Evolutionary conservation across 2,113 vertebrate genomes (phyloP).

Genomic region (Scophthalmus maximus): DNA sequence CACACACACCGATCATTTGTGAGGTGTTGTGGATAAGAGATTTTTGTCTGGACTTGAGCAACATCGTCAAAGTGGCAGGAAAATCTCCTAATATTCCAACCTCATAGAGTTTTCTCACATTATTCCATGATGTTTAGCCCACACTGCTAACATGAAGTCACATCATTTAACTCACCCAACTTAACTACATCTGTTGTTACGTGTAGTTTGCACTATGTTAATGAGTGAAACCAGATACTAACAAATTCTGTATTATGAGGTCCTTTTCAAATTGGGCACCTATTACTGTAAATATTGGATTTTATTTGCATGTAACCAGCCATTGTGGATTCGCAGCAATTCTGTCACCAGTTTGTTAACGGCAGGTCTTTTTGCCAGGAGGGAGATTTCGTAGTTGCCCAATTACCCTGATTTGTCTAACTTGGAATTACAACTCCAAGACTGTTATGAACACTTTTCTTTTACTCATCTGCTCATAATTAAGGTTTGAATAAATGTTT

Average conservation of each 20-base stretch:
- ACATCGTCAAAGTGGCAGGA: background rate
- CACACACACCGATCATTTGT: constrained; percentile 15
- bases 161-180: background rate
- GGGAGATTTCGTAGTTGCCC: background rate
- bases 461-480: background rate
- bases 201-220: background rate
- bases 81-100: background rate
- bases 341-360: background rate
- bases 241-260: background rate
- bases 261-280: background rate
- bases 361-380: background rate
- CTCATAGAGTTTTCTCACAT: background rate
- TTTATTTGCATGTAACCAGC: background rate
- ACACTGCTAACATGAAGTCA: background rate
- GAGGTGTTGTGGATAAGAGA: constrained; percentile 21
- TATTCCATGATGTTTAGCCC: background rate
- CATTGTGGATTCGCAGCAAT: background rate
- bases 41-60: background rate
- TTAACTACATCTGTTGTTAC: background rate
- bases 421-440: background rate
- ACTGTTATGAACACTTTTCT: background rate
- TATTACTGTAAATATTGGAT: background rate
- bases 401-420: background rate
- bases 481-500: background rate
- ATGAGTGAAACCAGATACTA: background rate